phyloP scores from a whole-genome alignment of 2,113 vertebrate species.

The Pheucticus melanocephalus region DNA sequence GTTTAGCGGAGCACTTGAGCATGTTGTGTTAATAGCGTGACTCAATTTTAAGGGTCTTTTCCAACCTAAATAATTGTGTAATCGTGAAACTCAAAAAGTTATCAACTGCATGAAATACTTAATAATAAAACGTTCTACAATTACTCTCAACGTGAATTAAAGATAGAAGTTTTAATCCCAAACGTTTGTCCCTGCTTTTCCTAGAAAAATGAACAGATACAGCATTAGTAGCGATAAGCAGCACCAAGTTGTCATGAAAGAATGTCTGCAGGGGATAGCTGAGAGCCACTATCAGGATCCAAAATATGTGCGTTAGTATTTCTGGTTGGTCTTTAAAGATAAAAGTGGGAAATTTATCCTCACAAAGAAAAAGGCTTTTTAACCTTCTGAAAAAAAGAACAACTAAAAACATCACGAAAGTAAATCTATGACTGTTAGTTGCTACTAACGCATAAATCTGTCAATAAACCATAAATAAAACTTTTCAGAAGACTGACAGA shows the following conservation, averaged over 20 bases:
- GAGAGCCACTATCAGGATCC: accelerated
- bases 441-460: background rate
- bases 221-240: background rate
- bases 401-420: background rate
- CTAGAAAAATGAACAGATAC: background rate
- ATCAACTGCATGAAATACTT: background rate
- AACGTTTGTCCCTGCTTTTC: background rate
- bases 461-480: background rate
- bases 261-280: background rate
- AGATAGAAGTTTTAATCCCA: background rate
- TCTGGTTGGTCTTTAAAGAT: background rate
- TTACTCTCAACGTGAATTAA: background rate
- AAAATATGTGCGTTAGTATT: background rate
- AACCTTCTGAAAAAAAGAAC: background rate
- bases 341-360: background rate
- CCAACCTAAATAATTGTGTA: background rate
- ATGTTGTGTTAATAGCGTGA: background rate
- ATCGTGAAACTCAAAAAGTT: background rate
- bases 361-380: background rate
- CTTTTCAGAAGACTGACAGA: background rate
- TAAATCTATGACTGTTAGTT: background rate
- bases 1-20: background rate
- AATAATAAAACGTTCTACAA: background rate
- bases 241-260: background rate
- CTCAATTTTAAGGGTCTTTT: background rate